Base-by-base conservation (phyloP, 2,888 invertebrate species). In the Machimus atricapillus region DNA sequence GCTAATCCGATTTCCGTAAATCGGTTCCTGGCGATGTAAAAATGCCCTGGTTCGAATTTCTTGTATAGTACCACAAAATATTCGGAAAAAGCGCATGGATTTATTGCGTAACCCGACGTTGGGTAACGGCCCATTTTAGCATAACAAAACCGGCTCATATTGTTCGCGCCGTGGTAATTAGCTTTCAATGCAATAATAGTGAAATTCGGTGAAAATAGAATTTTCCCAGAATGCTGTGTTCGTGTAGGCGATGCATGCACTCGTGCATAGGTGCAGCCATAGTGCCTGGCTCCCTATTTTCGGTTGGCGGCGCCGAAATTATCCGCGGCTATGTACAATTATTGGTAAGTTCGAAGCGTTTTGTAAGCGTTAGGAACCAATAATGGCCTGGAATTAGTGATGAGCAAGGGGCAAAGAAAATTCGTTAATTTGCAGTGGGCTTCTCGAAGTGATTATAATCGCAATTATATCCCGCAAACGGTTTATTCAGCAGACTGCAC, bases 161-260 rank as follows among this genome's bases (percentile, higher is more conserved):
- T 79, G 79, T 79, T 79, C 79, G 52, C 79, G 79, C 79, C 31
- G 16, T 52, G 79, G 79, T 79, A 79, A 79, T 79, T 79, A 79
- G 79, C 79, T 79, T 79, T 79, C 79, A 52, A 52, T 79, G 79
- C 79, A 79, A 52, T 79, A 52, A 79, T 79, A 79, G 79, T 31
- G 79, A 79, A 79, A 79, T 31, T 52, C 79, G 23, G 52, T 52
- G 79, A 46, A 79, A 79, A 79, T 79, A 52, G 79, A 79, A 79
- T 79, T 79, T 52, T 46, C 40, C 31, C 52, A 16, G 23, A 16
- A 37, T n/a, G 16, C 2, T 12, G 79, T 12, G 79, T 27, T 79
- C 52, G 27, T 52, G 43, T 4, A 27, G 46, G 19, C 23, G 46
- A 40, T 43, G n/a, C 23, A 52, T 79, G 40, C 52, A 52, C 5